phyloP scores from a whole-genome alignment of 2,113 vertebrate genomes.

The Acanthisitta chloris region DNA sequence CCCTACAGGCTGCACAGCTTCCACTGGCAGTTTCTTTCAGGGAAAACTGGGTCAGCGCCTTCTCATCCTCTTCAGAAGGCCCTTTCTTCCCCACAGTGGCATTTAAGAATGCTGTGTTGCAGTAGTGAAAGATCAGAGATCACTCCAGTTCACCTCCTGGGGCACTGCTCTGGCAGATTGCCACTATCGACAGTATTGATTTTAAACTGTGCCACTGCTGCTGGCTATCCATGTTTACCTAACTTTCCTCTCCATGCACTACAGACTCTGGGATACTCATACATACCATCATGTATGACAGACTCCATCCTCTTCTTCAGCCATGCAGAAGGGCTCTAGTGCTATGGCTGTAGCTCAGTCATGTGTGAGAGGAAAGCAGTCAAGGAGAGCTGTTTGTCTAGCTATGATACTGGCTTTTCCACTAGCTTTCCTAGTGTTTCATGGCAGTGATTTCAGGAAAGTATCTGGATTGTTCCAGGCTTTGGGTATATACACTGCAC shows the following conservation, averaged over 20 bases:
- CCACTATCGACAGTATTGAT: neutral
- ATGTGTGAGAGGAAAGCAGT: neutral
- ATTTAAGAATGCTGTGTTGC: constrained; percentile 1
- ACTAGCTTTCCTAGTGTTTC: neutral
- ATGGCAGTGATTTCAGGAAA: neutral
- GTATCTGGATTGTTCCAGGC: neutral
- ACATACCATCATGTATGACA: neutral
- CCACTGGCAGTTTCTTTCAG: neutral
- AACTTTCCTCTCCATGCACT: neutral
- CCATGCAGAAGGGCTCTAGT: neutral
- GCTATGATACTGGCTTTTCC: neutral
- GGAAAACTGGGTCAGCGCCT: constrained; percentile 2
- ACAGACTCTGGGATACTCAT: neutral
- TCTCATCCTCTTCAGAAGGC: neutral
- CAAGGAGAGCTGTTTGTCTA: neutral
- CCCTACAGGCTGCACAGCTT: neutral
- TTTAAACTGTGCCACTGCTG: neutral
- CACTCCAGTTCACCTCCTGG: neutral
- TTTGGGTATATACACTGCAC: neutral
- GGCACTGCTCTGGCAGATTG: neutral
- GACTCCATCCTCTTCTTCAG: neutral
- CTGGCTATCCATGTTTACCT: neutral
- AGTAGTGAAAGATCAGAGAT: neutral
- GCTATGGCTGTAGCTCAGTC: neutral
- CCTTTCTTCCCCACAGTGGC: neutral